phyloP scores from a whole-genome alignment of 2,797 vertebrate species.

The Ambastaia sidthimunki region DNA sequence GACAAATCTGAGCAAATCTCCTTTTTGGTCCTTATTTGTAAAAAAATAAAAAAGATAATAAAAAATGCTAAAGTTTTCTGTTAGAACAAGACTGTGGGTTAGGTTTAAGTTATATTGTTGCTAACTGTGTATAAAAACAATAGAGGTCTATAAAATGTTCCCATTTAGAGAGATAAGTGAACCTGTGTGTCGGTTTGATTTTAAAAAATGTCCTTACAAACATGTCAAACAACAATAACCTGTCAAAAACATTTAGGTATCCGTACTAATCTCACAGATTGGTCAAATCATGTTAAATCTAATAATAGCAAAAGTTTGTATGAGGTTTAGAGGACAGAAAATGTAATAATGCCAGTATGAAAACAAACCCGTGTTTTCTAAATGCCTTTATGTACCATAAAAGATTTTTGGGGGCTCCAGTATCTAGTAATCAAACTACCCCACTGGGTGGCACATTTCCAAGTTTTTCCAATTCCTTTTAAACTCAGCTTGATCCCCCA shows the following conservation, averaged over 20 bases:
- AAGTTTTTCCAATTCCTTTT: conserved; percentile 37
- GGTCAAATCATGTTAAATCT: neutral
- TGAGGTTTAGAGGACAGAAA: neutral
- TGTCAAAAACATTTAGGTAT: neutral
- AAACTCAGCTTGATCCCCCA: conserved; percentile 50
- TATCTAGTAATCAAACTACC: conserved; percentile 41
- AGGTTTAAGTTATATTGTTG: too few species aligned
- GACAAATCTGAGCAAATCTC: too few species aligned
- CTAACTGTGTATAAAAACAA: too few species aligned
- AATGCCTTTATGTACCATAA: neutral
- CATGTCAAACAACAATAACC: neutral
- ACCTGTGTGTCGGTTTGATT: neutral
- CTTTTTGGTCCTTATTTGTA: too few species aligned
- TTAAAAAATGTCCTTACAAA: neutral
- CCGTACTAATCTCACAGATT: neutral
- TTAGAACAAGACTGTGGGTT: too few species aligned
- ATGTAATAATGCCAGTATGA: neutral
- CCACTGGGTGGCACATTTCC: conserved; percentile 57
- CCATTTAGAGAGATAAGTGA: too few species aligned
- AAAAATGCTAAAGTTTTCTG: too few species aligned
- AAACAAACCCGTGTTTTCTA: neutral
- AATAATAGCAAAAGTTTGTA: neutral
- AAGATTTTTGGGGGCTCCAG: conserved; percentile 14
- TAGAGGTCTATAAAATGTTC: too few species aligned
- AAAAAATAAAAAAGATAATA: too few species aligned